A percentile compares a stretch with the other conserved stretches of the same genome.
Conservation (phyloP, 2,888 invertebrate species). For the Lamproptera curius region DNA sequence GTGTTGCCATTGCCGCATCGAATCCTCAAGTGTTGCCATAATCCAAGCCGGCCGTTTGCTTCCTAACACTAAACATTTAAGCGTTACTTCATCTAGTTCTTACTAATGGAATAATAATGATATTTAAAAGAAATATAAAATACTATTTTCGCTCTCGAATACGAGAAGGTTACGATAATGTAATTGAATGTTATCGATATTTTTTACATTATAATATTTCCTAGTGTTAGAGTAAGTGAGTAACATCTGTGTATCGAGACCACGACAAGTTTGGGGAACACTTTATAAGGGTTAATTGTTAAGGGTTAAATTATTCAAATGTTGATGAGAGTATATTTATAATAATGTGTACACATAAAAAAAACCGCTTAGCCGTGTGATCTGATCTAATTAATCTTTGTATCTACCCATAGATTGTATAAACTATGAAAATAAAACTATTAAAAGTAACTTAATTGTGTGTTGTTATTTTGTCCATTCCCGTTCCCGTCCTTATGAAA, state of each 20-base stretch:
- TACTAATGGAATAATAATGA: conserved; percentile 65
- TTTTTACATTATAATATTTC: conserved; percentile 59
- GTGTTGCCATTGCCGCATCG: conserved; percentile 38
- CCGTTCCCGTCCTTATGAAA: too few species aligned
- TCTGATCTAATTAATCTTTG: conserved; percentile 69
- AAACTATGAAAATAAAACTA: conserved; percentile 73
- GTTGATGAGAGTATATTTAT: conserved; percentile 62
- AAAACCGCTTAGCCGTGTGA: conserved; percentile 73
- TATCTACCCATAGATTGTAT: conserved; percentile 72
- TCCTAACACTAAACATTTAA: conserved; percentile 58
- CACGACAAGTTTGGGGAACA: conserved; percentile 64
- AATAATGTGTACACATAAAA: conserved; percentile 62
- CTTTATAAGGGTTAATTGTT: conserved; percentile 67
- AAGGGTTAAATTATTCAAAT: conserved; percentile 72
- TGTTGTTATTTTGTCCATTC: conserved; percentile 30
- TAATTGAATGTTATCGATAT: conserved; percentile 70
- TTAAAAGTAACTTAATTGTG: conserved; percentile 61
- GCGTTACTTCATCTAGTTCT: conserved; percentile 59
- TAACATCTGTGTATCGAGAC: conserved; percentile 63
- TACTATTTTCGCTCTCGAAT: conserved; percentile 71
- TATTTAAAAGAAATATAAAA: too few species aligned
- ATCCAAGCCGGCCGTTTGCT: conserved; percentile 48
- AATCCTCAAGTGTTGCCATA: conserved; percentile 49
- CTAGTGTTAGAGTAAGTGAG: conserved; percentile 52
- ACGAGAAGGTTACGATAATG: conserved; percentile 60